Evolutionary conservation across 2,797 vertebrate species (phyloP).

Genomic region (Varecia variegata): DNA sequence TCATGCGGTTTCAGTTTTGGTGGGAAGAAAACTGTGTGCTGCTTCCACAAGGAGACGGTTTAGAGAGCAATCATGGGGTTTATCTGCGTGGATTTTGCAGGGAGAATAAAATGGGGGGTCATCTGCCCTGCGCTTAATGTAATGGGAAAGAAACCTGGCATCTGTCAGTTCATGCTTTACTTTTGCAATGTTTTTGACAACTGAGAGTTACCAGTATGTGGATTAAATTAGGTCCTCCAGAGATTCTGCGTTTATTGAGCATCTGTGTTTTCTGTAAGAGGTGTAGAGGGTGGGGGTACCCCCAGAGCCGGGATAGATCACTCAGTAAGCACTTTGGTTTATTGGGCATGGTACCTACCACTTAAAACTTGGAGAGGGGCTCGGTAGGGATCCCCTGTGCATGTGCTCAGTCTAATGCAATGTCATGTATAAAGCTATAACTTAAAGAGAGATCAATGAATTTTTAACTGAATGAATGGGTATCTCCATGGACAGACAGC

Average conservation of each 20-base stretch:
- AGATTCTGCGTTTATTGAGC: not conserved
- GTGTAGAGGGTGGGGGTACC: not conserved
- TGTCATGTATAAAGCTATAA: not conserved
- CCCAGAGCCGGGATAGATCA: not conserved
- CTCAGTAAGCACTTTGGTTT: not conserved
- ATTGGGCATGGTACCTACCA: not conserved
- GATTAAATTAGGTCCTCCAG: not conserved
- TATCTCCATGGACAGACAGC: not conserved
- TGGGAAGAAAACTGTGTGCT: not conserved
- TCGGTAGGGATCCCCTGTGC: too few relatives aligned
- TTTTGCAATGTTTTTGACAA: not conserved
- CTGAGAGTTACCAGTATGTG: not conserved
- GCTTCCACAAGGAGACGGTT: accelerated
- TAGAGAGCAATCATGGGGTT: not conserved
- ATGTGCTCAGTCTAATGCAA: not conserved
- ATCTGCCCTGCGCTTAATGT: not conserved
- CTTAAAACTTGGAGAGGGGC: not conserved
- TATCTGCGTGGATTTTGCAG: not conserved
- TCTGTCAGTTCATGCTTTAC: not conserved
- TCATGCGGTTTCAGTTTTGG: not conserved
- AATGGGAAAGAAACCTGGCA: not conserved
- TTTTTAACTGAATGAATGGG: not conserved
- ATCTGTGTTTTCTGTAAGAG: not conserved
- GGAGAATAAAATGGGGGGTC: not conserved
- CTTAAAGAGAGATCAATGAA: not conserved